phyloP scores from a whole-genome alignment of 2,113 vertebrate species.

The Argyrosomus japonicus region DNA sequence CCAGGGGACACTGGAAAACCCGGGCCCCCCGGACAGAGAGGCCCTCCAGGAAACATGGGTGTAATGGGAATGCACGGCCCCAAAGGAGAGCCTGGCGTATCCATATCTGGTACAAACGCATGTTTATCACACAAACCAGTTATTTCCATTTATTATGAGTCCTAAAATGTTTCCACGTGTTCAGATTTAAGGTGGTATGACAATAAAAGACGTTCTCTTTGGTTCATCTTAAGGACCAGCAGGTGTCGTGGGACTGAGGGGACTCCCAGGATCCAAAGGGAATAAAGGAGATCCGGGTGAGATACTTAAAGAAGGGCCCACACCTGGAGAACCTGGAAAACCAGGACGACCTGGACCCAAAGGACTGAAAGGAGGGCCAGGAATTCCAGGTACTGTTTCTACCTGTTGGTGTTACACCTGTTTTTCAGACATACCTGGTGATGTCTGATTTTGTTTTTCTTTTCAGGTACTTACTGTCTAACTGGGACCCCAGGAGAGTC shows the following conservation, averaged over 20 bases:
- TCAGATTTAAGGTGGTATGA: not conserved
- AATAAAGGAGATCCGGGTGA: constrained; percentile 74
- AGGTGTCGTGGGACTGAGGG: constrained; percentile 70
- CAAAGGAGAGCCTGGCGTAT: constrained; percentile 53
- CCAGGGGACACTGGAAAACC: constrained; percentile 71
- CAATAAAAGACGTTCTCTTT: not conserved
- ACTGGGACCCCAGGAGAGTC: constrained; percentile 64
- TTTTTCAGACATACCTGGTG: not conserved
- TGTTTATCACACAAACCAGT: too few species aligned
- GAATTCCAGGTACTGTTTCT: constrained; percentile 66
- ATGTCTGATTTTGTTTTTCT: not conserved
- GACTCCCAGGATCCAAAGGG: constrained; percentile 82
- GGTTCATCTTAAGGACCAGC: constrained; percentile 56
- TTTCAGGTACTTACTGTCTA: constrained; percentile 74
- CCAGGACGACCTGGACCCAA: constrained; percentile 56
- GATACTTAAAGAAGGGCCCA: not conserved
- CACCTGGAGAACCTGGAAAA: constrained; percentile 80
- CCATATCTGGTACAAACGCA: constrained; percentile 47
- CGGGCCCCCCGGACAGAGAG: constrained; percentile 56
- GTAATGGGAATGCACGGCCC: constrained; percentile 69
- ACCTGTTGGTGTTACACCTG: not conserved
- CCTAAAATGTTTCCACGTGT: not conserved
- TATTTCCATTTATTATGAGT: not conserved
- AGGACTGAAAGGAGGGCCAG: constrained; percentile 69
- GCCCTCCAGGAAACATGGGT: constrained; percentile 72